A percentile compares a stretch with the other conserved stretches of the same genome.
Conservation (phyloP, 2,797 vertebrate species). For the Myripristis murdjan region DNA sequence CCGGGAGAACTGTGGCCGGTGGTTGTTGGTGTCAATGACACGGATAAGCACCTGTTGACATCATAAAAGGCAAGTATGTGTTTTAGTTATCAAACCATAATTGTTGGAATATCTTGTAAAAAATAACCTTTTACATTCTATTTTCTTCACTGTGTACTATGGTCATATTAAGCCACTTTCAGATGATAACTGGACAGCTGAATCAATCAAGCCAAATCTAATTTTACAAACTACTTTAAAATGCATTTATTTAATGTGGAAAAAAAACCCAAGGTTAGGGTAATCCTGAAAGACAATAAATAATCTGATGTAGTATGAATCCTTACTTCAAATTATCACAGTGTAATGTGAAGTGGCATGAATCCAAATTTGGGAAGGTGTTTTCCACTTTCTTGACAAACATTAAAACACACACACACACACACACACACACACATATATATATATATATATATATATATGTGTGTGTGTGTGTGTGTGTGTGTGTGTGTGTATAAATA, state of each 20-base stretch:
- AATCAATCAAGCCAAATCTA: neutral
- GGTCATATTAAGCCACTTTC: neutral
- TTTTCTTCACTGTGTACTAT: neutral
- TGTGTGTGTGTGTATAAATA: too few relatives aligned
- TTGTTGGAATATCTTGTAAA: neutral
- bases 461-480: too few relatives aligned
- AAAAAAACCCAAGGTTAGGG: neutral
- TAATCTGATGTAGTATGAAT: too few relatives aligned
- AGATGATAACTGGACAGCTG: neutral
- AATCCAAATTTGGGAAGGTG: too few relatives aligned
- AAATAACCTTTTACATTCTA: neutral
- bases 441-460: too few relatives aligned
- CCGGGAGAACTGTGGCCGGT: conserved; percentile 94
- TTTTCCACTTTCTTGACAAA: too few relatives aligned
- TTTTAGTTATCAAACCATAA: neutral
- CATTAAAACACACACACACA: too few relatives aligned
- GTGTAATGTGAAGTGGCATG: too few relatives aligned
- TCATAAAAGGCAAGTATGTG: neutral
- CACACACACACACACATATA: too few relatives aligned
- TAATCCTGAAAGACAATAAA: too few relatives aligned
- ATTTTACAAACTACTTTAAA: neutral
- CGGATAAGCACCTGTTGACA: conserved; percentile 91
- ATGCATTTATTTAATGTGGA: neutral
- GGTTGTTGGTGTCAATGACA: conserved; percentile 98
- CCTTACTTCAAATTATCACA: too few relatives aligned